A percentile compares a stretch with the other conserved stretches of the same genome.
These are phyloP conservation scores for Acrocephalus kingi DNA, from an alignment of 2,113 vertebrate genomes.

Conservation along the genomic window DNA sequence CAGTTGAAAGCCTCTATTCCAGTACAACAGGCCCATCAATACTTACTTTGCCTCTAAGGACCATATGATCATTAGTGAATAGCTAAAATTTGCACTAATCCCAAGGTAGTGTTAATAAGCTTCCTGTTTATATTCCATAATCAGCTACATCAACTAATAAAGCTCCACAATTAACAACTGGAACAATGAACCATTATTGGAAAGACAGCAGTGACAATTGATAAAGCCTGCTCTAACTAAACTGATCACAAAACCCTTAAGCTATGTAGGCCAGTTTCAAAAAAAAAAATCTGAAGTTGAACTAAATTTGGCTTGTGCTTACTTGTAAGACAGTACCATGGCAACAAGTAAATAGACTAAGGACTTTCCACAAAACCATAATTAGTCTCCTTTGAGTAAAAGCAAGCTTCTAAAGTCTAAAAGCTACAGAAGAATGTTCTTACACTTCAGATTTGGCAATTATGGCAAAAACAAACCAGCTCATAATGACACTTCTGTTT, in stretches of 20 bases:
- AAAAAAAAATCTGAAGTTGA: background rate
- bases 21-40: background rate
- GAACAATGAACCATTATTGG: background rate
- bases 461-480: background rate
- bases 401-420: background rate
- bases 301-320: conserved; percentile 8
- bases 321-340: background rate
- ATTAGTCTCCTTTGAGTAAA: conserved; percentile 6
- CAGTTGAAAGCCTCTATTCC: background rate
- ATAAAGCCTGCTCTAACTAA: background rate
- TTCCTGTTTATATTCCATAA: background rate
- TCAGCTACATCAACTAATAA: background rate
- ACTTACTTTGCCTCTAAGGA: background rate
- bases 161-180: background rate
- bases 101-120: background rate
- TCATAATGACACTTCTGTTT: conserved; percentile 3
- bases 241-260: background rate
- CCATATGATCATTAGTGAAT: background rate
- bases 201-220: background rate
- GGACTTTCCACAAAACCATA: conserved; percentile 12
- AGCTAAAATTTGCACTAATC: background rate
- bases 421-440: conserved; percentile 3
- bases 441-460: conserved; percentile 5
- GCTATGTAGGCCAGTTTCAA: background rate
- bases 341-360: conserved; percentile 36